Conservation (phyloP, 2,797 vertebrate genomes). For the Gymnopithys bicolor region DNA sequence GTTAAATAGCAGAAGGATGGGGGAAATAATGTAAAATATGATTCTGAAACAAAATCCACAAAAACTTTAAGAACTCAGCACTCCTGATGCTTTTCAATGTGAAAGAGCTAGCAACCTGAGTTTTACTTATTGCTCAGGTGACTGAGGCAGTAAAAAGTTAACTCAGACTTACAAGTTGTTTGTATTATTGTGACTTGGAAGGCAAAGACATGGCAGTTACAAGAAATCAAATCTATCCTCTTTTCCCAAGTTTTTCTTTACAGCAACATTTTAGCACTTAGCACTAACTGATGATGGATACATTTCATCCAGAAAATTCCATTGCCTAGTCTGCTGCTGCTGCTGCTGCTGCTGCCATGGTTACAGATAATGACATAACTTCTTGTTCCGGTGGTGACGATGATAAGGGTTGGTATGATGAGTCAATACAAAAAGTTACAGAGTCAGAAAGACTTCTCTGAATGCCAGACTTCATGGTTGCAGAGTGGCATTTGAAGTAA, state of each 20-base stretch:
- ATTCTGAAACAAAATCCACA: not conserved
- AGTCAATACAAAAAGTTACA: not conserved
- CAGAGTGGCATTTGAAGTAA: not conserved
- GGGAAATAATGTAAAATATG: not conserved
- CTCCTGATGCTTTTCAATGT: not conserved
- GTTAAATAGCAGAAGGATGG: not conserved
- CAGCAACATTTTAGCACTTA: not conserved
- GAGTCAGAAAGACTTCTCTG: not conserved
- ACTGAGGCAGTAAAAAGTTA: not conserved
- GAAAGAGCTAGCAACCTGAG: not conserved
- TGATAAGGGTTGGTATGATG: not conserved
- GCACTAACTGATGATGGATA: not conserved
- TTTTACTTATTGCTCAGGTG: not conserved
- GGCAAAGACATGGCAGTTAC: not conserved
- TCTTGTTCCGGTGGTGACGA: not conserved
- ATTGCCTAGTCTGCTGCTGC: not conserved
- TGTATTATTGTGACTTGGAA: not conserved
- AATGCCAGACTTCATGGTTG: not conserved
- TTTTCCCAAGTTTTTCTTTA: not conserved
- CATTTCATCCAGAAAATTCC: slow-evolving; percentile 4
- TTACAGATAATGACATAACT: not conserved
- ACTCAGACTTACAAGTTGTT: not conserved
- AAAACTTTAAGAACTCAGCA: not conserved
- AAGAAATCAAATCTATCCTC: not conserved
- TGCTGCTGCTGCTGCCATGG: not conserved